Percentiles rank a stretch among this genome's conserved stretches.
Conservation (phyloP, 2,113 vertebrate species). For the Orientallactaga bullata region DNA sequence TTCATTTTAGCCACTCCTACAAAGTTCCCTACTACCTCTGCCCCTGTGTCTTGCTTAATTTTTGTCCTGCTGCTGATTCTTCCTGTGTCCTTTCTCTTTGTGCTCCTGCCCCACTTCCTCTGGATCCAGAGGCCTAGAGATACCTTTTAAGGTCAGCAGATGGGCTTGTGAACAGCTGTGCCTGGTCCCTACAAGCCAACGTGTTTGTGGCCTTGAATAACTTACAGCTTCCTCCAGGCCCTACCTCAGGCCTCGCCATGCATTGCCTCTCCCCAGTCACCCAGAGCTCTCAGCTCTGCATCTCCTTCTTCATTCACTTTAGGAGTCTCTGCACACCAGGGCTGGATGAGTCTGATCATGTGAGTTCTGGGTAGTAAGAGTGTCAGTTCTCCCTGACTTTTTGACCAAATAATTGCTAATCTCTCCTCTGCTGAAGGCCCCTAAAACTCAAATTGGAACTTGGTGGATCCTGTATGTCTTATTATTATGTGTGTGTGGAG, state of each 20-base stretch:
- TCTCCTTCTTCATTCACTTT: neutral
- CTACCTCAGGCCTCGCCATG: neutral
- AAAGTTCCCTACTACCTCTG: neutral
- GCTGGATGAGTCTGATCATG: neutral
- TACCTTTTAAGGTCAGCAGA: neutral
- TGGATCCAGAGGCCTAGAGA: neutral
- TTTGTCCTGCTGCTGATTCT: neutral
- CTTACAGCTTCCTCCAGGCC: neutral
- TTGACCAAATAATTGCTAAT: neutral
- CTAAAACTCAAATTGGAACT: neutral
- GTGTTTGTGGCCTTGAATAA: neutral
- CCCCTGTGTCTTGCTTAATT: neutral
- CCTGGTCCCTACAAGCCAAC: neutral
- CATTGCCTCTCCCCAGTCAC: neutral
- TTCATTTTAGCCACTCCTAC: neutral
- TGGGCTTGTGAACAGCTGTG: neutral
- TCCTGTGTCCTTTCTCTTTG: conserved; percentile 14
- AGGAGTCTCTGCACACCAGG: neutral
- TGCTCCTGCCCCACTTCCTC: neutral
- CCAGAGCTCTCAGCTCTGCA: accelerated
- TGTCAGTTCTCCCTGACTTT: neutral
- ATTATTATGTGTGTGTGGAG: neutral
- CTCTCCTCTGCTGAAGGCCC: neutral
- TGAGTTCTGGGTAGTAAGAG: neutral
- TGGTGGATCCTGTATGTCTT: neutral